A percentile compares a stretch with the other conserved stretches of the same genome.
Evolutionary conservation across 2,113 vertebrate genomes (phyloP).

Genomic region (Hippolais icterina): DNA sequence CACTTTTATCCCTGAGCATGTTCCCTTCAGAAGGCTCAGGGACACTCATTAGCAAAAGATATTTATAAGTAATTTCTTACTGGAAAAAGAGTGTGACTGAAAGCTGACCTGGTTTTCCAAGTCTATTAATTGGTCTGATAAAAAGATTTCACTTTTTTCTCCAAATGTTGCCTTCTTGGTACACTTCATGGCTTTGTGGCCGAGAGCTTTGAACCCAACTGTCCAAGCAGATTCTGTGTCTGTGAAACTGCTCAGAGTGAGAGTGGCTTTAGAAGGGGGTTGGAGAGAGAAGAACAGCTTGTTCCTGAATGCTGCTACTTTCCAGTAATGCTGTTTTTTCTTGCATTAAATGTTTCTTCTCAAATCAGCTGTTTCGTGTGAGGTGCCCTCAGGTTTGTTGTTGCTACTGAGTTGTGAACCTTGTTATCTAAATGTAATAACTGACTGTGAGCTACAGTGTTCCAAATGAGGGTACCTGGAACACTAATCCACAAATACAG

Average conservation of each 20-base stretch:
- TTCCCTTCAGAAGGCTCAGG: background rate
- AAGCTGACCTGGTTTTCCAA: background rate
- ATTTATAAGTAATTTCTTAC: background rate
- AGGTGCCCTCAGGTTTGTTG: background rate
- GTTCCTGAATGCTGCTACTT: background rate
- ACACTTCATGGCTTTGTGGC: background rate
- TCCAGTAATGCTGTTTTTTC: background rate
- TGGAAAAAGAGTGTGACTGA: background rate
- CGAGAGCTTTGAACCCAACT: background rate
- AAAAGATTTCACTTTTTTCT: background rate
- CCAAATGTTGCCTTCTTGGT: background rate
- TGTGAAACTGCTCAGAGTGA: background rate
- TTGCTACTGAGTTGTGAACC: background rate
- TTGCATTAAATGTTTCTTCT: background rate
- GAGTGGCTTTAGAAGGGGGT: background rate
- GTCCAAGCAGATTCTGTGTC: background rate
- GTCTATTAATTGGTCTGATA: background rate
- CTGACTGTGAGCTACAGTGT: background rate
- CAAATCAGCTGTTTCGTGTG: background rate
- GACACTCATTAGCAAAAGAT: background rate
- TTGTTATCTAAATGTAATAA: background rate
- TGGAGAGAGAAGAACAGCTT: background rate
- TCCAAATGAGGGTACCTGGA: background rate
- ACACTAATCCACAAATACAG: background rate
- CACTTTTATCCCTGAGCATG: background rate